Evolutionary conservation across 2,888 invertebrate genomes (phyloP), one percentile per base, ranked within the genome.

Genomic region (Eudasyphora cyanicolor): DNA sequence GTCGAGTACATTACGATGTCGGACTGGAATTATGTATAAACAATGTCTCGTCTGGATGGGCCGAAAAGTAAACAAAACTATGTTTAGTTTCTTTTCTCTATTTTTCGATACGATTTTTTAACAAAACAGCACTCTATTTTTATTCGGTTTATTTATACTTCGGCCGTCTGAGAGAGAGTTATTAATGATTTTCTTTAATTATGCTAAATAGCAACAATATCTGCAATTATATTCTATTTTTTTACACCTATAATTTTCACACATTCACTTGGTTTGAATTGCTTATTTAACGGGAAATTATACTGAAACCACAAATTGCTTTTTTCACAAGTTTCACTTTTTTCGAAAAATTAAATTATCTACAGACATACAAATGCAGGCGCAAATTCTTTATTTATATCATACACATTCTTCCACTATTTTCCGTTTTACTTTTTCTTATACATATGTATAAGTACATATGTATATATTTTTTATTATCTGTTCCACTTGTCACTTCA

Each of bases 401-500:
- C 35, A 45, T 21, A 12, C 14, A 67, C 14, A 17, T 29, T 27
- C 17, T 70, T n/a, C n/a, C n/a, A n/a, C 54, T 17, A 35, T 77
- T 76, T 76, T n/a, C 5, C 21, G 49, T 67, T 7, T 27, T 57
- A 69, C 8, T 60, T 64, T 69, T 69, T 54, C 1, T 19, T 10
- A 35, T n/a, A n/a, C n/a, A n/a, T n/a, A n/a, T n/a, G n/a, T n/a
- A n/a, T n/a, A n/a, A n/a, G n/a, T n/a, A n/a, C n/a, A n/a, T n/a
- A n/a, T n/a, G n/a, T n/a, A 24, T 24, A 38, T 73, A 38, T 73
- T n/a, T 64, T 64, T 60, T 45, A n/a, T n/a, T n/a, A n/a, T n/a
- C n/a, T 27, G 17, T 69, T 57, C 45, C 69, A 75, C 75, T 79
- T 79, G 79, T 70, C 69, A 45, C 57, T 69, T 60, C 19, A 29